Evolutionary conservation across 2,888 invertebrate genomes (phyloP).

Genomic region (Morpho helenor): DNA sequence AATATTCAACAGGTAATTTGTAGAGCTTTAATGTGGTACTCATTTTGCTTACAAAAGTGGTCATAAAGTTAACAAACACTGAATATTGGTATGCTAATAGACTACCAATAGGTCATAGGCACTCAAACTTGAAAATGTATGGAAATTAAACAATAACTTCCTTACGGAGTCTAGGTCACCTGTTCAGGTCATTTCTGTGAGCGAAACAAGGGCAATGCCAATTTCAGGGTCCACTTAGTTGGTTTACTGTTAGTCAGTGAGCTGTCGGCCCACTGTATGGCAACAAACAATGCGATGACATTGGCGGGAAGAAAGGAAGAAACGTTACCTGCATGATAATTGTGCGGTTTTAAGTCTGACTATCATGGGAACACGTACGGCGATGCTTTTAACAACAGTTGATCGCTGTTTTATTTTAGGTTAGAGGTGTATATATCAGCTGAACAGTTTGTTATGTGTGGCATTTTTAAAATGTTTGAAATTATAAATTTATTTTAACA

Average conservation of each 20-base stretch:
- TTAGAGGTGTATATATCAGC: conserved; percentile 2
- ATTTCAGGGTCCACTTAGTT: conserved; percentile 73
- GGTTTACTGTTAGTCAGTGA: conserved; percentile 65
- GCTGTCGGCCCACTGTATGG: conserved; percentile 40
- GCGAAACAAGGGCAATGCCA: conserved; percentile 70
- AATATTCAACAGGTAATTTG: too few relatives aligned
- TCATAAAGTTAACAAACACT: conserved; percentile 10
- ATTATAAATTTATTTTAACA: too few relatives aligned
- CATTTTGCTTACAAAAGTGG: conserved; percentile 1
- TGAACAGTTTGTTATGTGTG: not conserved
- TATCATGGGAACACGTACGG: conserved; percentile 33
- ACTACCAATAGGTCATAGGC: conserved; percentile 15
- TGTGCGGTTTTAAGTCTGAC: conserved; percentile 40
- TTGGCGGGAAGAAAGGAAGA: conserved; percentile 75
- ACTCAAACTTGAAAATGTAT: conserved; percentile 4
- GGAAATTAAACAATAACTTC: conserved; percentile 28
- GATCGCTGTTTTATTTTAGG: conserved; percentile 2
- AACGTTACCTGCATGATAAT: conserved; percentile 66
- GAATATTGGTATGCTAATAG: conserved; percentile 9
- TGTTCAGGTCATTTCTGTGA: conserved; percentile 42
- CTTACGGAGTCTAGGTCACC: conserved; percentile 43
- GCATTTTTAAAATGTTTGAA: too few relatives aligned
- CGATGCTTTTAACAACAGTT: conserved; percentile 11
- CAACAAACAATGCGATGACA: conserved; percentile 69
- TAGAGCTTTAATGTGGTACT: conserved; percentile 1